phyloP scores from a whole-genome alignment of 2,797 vertebrate genomes.

The Glyptemys insculpta region DNA sequence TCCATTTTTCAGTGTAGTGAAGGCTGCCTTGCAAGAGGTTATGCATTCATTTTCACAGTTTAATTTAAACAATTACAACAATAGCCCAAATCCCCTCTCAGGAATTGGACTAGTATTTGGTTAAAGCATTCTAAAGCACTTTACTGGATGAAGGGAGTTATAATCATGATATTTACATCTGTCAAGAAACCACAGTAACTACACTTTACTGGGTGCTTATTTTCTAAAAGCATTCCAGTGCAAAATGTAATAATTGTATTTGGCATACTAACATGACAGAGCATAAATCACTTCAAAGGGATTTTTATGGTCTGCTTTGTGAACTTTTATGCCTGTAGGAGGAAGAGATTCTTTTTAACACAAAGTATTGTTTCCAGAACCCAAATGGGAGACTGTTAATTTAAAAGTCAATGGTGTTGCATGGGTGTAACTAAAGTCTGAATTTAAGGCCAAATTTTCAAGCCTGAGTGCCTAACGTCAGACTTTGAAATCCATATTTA shows the following conservation, averaged over 20 bases:
- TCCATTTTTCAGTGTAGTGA: neutral
- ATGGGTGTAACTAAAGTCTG: neutral
- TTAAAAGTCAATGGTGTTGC: neutral
- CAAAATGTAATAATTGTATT: neutral
- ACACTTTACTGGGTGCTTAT: neutral
- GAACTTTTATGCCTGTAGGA: neutral
- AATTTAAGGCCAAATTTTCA: neutral
- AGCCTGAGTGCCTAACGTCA: neutral
- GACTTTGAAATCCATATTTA: neutral
- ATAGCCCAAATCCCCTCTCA: fast-evolving
- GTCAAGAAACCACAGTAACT: neutral
- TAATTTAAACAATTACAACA: neutral
- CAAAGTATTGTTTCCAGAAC: neutral
- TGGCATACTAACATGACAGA: neutral
- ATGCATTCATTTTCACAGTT: neutral
- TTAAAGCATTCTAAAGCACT: neutral
- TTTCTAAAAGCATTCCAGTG: neutral
- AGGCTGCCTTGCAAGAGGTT: neutral
- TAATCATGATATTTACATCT: neutral
- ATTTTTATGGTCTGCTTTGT: neutral
- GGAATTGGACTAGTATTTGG: neutral
- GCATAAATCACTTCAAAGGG: neutral
- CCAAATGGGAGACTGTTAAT: neutral
- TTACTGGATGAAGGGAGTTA: neutral
- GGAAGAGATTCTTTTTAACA: neutral